Evolutionary conservation across 2,797 vertebrate species (phyloP).

Genomic region (Phrynocephalus vlangalii): DNA sequence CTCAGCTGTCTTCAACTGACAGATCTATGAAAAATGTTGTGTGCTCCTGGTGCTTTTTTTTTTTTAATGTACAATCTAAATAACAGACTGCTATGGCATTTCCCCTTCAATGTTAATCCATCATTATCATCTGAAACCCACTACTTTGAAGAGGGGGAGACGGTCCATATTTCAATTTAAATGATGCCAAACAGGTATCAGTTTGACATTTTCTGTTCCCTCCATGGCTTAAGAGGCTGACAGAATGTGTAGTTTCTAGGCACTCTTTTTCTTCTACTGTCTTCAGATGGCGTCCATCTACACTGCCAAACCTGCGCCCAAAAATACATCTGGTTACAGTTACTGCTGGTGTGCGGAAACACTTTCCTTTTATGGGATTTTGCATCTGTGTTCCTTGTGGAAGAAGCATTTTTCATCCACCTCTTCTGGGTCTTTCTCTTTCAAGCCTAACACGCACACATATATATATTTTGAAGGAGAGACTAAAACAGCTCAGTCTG

Average conservation of each 20-base stretch:
- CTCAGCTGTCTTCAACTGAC: constrained; percentile 75
- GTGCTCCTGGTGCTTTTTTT: constrained; percentile 61
- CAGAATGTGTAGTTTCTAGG: constrained; percentile 65
- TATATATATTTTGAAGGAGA: not conserved
- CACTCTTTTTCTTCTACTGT: constrained; percentile 54
- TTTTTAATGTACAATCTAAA: constrained; percentile 57
- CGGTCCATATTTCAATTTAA: constrained; percentile 76
- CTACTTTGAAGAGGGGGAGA: constrained; percentile 73
- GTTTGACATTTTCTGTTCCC: constrained; percentile 73
- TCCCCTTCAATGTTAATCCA: constrained; percentile 73
- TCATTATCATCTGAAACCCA: constrained; percentile 76
- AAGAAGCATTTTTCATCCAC: not conserved
- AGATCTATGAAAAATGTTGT: constrained; percentile 75
- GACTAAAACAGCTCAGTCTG: not conserved
- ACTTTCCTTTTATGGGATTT: constrained; percentile 33
- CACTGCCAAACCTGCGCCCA: constrained; percentile 36
- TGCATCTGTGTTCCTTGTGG: constrained; percentile 12
- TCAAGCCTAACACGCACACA: not conserved
- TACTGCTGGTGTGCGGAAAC: constrained; percentile 50
- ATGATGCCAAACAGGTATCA: constrained; percentile 74
- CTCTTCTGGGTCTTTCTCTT: not conserved
- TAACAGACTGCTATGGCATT: constrained; percentile 73
- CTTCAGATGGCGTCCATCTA: constrained; percentile 35
- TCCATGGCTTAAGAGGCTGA: constrained; percentile 67
- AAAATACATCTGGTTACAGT: constrained; percentile 45